A percentile compares a stretch with the other conserved stretches of the same genome.
Evolutionary conservation across 2,797 vertebrate species (phyloP).

Genomic region (Phoxinus dragarum): DNA sequence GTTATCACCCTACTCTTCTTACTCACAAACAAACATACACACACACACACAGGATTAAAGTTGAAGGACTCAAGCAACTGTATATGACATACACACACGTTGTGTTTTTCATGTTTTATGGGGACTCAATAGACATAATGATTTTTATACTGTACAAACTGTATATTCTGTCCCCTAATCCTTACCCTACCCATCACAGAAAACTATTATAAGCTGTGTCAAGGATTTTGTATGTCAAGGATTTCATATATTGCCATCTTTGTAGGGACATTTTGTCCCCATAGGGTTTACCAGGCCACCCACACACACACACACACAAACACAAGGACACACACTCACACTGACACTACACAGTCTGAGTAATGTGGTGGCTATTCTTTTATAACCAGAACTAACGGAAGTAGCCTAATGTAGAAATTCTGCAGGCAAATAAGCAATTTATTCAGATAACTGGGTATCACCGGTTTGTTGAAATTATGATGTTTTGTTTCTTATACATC

Average conservation of each 20-base stretch:
- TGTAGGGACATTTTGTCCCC: no score
- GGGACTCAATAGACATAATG: no score
- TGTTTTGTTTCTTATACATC: neutral
- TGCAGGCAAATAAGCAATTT: neutral
- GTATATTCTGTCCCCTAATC: no score
- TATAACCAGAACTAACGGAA: neutral
- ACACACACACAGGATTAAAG: constrained; percentile 35
- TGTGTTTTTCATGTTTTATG: no score
- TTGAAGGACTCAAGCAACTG: constrained; percentile 56
- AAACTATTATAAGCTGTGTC: no score
- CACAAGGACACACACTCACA: constrained; percentile 23
- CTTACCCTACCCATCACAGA: no score
- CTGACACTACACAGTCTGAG: neutral
- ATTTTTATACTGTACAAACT: no score
- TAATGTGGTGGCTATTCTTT: neutral
- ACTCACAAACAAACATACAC: constrained; percentile 28
- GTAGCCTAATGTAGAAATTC: neutral
- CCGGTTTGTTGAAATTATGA: neutral
- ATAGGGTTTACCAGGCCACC: no score
- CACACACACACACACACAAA: neutral
- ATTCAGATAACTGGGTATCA: neutral
- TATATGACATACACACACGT: constrained; percentile 16
- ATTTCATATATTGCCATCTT: no score
- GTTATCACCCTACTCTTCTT: constrained; percentile 18
- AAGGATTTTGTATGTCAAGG: no score